Conservation (phyloP, 2,888 invertebrate species). For the Leucoptera coffeella region DNA sequence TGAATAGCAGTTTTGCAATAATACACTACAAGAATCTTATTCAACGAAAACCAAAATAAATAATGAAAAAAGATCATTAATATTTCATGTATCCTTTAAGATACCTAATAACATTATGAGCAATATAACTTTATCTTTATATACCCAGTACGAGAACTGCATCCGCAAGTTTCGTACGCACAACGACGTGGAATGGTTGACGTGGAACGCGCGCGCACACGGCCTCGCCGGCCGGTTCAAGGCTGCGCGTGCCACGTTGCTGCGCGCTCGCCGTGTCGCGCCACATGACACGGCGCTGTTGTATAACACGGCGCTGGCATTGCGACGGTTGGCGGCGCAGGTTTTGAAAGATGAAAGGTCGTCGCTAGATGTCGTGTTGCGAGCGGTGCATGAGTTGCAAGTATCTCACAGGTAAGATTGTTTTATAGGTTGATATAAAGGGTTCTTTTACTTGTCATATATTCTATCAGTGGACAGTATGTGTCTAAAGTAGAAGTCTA, state of each 20-base stretch:
- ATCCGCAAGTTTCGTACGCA: constrained; percentile 93
- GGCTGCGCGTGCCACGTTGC: constrained; percentile 69
- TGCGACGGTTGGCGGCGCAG: constrained; percentile 85
- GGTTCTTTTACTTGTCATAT: too few species aligned
- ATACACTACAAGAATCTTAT: too few species aligned
- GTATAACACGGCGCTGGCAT: constrained; percentile 91
- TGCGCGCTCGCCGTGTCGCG: constrained; percentile 81
- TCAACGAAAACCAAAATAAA: too few species aligned
- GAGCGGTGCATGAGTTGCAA: constrained; percentile 92
- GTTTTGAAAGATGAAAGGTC: constrained; percentile 93
- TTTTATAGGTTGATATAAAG: too few species aligned
- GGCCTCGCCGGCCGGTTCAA: constrained; percentile 83
- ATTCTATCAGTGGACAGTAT: too few species aligned
- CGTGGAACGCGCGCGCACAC: constrained; percentile 92
- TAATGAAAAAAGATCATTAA: too few species aligned
- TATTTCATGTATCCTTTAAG: too few species aligned
- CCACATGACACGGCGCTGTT: constrained; percentile 90
- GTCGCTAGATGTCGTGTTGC: constrained; percentile 76
- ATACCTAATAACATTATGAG: too few species aligned
- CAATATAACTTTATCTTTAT: too few species aligned
- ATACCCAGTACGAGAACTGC: constrained; percentile 97
- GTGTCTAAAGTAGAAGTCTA: too few species aligned
- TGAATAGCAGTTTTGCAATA: too few species aligned
- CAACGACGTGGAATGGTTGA: constrained; percentile 91
- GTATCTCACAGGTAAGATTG: constrained; percentile 74